Base-by-base conservation (phyloP, 2,113 vertebrate genomes). In the Semnornis frantzii region DNA sequence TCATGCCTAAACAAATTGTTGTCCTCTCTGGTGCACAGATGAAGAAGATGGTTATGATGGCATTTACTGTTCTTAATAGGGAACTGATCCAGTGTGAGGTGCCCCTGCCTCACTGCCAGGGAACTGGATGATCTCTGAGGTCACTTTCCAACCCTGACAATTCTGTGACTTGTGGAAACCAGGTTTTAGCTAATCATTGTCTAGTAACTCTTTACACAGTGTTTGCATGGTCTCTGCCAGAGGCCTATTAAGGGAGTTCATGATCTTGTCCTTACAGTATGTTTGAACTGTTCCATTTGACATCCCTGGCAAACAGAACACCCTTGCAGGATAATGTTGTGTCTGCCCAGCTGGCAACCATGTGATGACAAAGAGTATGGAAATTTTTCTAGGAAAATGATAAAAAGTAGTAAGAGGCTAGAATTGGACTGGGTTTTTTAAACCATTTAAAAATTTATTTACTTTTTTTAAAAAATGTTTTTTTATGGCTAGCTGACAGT, bases 211-310 rank as follows among this genome's bases (percentile, higher is more conserved):
- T 87, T 87, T 28, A 68, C 15, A 5, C 44, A 30, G 37, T 78
- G 69, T 88, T 92, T 94, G 44, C 68, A 60, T 60, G 85, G 31
- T 60, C 60, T 82, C n/a, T 88, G 90, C 64, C 80, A 27, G 76
- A 85, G 92, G 79, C 60, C 90, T 85, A 64, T 83, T 85, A 71
- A 90, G 58, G 90, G 82, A 88, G 92, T 92, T 96, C 87, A 93
- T 78, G 90, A 90, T 96, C 94, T 94, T 94, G 79, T 87, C 76
- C 76, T 85, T 64, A 30, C 27, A 83, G 64, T 48, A 88, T 83
- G 73, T 90, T 96, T 93, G 93, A 93, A 63, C 79, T 83, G 20
- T 92, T 95, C 60, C 85, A 24, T 93, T 78, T 90, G 94, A 90
- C 85, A 77, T 81, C 64, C 68, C 65, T 0, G 1, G 60, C 65